Percentiles rank a stretch among this genome's conserved stretches.
Evolutionary conservation across 2,113 vertebrate genomes (phyloP).

Genomic region (Tamias sibiricus): DNA sequence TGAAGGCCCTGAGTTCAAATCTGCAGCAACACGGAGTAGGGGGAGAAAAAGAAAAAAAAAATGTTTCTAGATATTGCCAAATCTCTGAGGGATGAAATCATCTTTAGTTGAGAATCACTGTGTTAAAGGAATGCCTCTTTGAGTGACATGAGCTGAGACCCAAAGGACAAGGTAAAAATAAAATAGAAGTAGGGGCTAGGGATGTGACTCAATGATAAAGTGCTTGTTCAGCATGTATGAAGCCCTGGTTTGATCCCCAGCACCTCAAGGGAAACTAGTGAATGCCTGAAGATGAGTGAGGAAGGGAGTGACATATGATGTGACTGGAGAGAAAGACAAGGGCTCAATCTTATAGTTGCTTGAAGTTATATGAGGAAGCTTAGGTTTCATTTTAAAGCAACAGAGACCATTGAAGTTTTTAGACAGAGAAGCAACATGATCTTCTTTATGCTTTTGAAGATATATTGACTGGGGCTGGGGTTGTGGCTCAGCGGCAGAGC

Average conservation of each 20-base stretch:
- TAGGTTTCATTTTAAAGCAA: slow-evolving; percentile 52
- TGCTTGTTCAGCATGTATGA: too few relatives aligned
- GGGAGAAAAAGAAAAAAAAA: neutral
- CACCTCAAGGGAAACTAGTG: neutral
- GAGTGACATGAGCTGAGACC: slow-evolving; percentile 26
- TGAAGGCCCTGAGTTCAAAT: too few relatives aligned
- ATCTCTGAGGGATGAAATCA: neutral
- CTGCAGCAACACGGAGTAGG: neutral
- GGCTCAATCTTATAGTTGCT: neutral
- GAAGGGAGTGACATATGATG: neutral
- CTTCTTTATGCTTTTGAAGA: neutral
- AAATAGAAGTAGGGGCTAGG: neutral
- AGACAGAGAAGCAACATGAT: slow-evolving; percentile 21
- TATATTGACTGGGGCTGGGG: neutral
- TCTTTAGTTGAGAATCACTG: neutral
- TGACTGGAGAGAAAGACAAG: neutral
- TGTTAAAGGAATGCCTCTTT: neutral
- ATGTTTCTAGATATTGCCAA: neutral
- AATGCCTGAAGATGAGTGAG: neutral
- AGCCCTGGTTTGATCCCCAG: too few relatives aligned
- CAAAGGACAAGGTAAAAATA: slow-evolving; percentile 20
- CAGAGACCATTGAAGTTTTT: neutral
- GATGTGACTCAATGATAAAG: too few relatives aligned
- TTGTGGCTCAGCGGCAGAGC: too few relatives aligned
- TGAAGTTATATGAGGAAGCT: slow-evolving; percentile 6